Evolutionary conservation across 1,140 invertebrate genomes (phyloP).

Genomic region (Panulirus ornatus): DNA sequence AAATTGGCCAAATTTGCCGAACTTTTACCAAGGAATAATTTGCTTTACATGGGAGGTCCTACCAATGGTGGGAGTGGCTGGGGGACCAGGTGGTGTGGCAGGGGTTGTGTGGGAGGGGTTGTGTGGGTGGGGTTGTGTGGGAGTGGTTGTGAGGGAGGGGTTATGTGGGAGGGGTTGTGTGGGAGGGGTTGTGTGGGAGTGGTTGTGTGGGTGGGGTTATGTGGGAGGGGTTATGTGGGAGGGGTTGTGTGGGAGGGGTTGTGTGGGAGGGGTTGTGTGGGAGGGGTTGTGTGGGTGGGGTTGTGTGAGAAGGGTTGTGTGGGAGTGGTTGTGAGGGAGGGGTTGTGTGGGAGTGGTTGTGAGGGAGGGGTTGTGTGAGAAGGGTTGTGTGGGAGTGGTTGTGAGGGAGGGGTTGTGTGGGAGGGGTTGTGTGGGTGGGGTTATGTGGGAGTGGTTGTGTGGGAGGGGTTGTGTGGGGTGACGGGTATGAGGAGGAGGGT

Average conservation of each 20-base stretch:
- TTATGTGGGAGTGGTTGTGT: too few relatives aligned
- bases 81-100: not conserved
- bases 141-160: not conserved
- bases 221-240: not conserved
- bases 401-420: too few relatives aligned
- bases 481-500: too few relatives aligned
- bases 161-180: not conserved
- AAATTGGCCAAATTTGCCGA: slow-evolving; percentile 29
- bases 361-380: not conserved
- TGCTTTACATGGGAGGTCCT: not conserved
- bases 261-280: not conserved
- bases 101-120: not conserved
- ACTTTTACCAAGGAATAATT: slow-evolving; percentile 29
- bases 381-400: too few relatives aligned
- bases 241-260: not conserved
- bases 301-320: not conserved
- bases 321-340: not conserved
- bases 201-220: too few relatives aligned
- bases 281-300: not conserved
- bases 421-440: too few relatives aligned
- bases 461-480: too few relatives aligned
- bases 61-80: not conserved
- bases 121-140: not conserved
- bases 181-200: not conserved
- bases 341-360: not conserved